phyloP scores from a whole-genome alignment of 2,113 vertebrate genomes.

The Entomyzon cyanotis region DNA sequence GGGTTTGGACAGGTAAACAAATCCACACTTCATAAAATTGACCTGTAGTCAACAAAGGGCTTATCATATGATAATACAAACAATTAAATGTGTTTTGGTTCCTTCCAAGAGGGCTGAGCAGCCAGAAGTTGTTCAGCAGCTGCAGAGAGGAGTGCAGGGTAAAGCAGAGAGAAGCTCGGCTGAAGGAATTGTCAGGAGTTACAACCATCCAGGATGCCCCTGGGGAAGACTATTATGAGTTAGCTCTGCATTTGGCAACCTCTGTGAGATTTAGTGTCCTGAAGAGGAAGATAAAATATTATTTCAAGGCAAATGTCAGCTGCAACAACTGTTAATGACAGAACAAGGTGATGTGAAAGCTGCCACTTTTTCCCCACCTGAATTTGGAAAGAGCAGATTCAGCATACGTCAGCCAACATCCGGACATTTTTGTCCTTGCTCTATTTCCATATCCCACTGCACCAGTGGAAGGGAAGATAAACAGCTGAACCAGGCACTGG shows the following conservation, averaged over 20 bases:
- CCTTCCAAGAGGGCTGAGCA: not conserved
- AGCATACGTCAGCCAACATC: not conserved
- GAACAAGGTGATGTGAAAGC: not conserved
- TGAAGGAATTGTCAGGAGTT: not conserved
- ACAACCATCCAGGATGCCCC: not conserved
- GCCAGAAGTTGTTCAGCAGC: not conserved
- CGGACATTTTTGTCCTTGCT: fast-evolving
- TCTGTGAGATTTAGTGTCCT: not conserved
- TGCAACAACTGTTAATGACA: not conserved
- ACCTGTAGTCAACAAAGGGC: not conserved
- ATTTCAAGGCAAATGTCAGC: not conserved
- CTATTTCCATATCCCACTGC: not conserved
- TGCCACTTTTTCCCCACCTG: not conserved
- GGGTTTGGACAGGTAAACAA: not conserved
- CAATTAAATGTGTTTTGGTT: not conserved
- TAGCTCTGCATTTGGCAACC: not conserved
- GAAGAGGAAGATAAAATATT: not conserved
- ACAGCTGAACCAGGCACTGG: not conserved
- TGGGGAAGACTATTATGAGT: not conserved
- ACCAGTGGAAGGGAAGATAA: not conserved
- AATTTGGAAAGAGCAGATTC: not conserved
- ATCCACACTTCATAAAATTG: not conserved
- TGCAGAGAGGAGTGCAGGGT: not conserved
- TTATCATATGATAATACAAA: not conserved
- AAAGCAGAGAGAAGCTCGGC: not conserved